These are phyloP conservation scores for Aricia agestis DNA, from an alignment of 1,140 invertebrate species.

Conservation along the genomic window DNA sequence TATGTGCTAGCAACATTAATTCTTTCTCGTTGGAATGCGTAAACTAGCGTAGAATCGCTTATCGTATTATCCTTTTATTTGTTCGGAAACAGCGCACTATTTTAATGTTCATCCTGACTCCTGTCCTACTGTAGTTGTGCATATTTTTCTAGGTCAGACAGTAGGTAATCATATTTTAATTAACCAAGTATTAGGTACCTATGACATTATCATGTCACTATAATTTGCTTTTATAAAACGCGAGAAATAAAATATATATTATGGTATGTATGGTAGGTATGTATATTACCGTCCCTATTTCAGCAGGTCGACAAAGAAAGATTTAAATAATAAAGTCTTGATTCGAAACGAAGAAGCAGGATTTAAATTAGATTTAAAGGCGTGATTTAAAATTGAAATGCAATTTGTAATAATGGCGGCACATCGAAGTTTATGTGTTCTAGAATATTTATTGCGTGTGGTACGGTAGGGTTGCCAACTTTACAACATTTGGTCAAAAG, in stretches of 20 bases:
- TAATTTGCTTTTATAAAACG: no score
- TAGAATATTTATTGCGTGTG: background rate
- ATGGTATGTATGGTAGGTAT: no score
- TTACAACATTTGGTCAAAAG: background rate
- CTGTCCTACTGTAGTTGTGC: background rate
- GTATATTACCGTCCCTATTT: no score
- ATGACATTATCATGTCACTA: no score
- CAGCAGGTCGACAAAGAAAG: slow-evolving; percentile 19
- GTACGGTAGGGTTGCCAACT: background rate
- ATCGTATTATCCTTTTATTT: no score
- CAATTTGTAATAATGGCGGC: background rate
- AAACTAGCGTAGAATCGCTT: no score
- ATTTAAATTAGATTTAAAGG: slow-evolving; percentile 11
- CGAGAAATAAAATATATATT: no score
- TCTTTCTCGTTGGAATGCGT: no score
- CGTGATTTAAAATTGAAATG: slow-evolving; percentile 5
- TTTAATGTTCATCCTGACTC: no score
- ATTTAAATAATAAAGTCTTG: background rate
- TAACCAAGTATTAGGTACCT: slow-evolving; percentile 13
- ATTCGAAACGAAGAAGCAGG: background rate
- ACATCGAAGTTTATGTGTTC: background rate
- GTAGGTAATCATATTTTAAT: slow-evolving; percentile 9
- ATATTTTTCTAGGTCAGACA: slow-evolving; percentile 19
- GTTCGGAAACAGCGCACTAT: no score
- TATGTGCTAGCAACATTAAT: no score